These are phyloP conservation scores for Araneus ventricosus DNA, from an alignment of 1,140 invertebrate genomes.

Conservation along the genomic window DNA sequence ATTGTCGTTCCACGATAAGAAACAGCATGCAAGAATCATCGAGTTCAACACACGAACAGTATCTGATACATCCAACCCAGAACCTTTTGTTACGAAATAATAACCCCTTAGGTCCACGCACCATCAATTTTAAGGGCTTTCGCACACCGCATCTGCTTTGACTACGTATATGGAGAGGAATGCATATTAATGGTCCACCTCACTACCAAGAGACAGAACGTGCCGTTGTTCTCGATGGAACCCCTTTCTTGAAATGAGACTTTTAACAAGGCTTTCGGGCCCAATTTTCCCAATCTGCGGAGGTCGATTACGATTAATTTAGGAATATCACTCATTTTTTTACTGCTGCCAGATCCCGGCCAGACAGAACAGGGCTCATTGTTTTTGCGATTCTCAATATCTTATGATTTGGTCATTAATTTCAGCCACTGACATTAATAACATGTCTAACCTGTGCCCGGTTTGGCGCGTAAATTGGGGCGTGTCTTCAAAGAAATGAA, in stretches of 20 bases:
- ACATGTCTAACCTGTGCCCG: conserved; percentile 15
- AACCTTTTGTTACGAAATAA: conserved; percentile 18
- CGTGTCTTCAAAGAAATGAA: conserved; percentile 8
- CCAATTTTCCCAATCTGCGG: conserved; percentile 65
- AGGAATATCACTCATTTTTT: conserved; percentile 55
- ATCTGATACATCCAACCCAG: background rate
- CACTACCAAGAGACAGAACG: background rate
- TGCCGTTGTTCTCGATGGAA: background rate
- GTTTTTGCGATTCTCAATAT: conserved; percentile 44
- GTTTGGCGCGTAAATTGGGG: background rate
- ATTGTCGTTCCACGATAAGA: too few relatives aligned
- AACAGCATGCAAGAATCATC: background rate
- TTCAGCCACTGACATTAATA: conserved; percentile 52
- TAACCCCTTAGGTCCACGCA: background rate
- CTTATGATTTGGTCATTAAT: conserved; percentile 29
- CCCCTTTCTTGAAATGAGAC: background rate
- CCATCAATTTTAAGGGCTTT: conserved; percentile 27
- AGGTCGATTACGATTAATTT: conserved; percentile 72
- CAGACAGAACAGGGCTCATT: conserved; percentile 50
- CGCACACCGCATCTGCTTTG: background rate
- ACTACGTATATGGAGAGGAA: background rate
- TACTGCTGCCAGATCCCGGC: background rate
- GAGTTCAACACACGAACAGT: background rate
- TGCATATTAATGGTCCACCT: background rate
- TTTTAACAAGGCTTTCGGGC: conserved; percentile 48